phyloP scores from a whole-genome alignment of 2,113 vertebrate species.

The Marmota flaviventris region DNA sequence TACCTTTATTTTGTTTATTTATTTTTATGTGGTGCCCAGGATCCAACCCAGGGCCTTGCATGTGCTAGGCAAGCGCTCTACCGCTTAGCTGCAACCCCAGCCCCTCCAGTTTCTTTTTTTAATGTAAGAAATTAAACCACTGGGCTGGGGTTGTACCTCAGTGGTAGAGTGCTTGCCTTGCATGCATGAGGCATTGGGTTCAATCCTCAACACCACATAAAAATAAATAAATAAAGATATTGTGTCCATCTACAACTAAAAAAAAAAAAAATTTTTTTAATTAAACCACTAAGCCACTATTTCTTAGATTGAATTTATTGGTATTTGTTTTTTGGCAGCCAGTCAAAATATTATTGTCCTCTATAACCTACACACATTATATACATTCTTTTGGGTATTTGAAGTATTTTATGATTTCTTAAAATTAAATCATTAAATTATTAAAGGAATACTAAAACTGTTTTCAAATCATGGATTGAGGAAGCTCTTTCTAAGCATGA shows the following conservation, averaged over 20 bases:
- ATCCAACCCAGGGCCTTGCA: no score
- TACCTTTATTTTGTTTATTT: no score
- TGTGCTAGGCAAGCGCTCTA: neutral
- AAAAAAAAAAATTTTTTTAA: no score
- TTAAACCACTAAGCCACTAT: neutral
- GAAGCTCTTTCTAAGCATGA: slow-evolving; percentile 47
- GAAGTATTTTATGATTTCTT: slow-evolving; percentile 33
- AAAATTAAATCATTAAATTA: neutral
- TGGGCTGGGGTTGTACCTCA: no score
- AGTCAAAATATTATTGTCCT: neutral
- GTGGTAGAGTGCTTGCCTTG: no score
- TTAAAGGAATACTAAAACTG: slow-evolving; percentile 5
- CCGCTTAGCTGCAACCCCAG: neutral
- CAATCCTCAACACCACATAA: no score
- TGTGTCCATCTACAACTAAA: no score
- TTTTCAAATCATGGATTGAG: slow-evolving; percentile 32
- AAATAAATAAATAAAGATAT: no score
- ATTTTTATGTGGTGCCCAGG: no score
- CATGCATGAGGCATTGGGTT: no score
- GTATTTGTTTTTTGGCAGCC: neutral
- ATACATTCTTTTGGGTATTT: neutral
- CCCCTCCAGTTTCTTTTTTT: neutral
- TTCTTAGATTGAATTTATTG: slow-evolving; percentile 18
- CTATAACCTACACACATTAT: neutral
- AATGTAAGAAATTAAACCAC: slow-evolving; percentile 17